phyloP scores from a whole-genome alignment of 2,888 invertebrate species.

The Plemyria rubiginata region DNA sequence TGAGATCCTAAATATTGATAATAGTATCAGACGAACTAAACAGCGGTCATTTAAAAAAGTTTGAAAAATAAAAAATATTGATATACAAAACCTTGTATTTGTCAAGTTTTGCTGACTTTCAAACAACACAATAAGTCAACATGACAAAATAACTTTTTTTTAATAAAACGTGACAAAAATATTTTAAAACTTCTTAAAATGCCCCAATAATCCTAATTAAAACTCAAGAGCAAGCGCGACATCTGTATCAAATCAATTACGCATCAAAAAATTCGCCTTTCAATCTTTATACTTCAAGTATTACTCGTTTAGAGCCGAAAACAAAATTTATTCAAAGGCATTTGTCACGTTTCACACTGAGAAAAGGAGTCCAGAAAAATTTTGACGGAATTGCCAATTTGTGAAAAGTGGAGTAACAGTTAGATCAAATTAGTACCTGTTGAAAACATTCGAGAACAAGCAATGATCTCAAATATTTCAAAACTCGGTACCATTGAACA shows the following conservation, averaged over 20 bases:
- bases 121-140: too few species aligned
- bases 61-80: too few species aligned
- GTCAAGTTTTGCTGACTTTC: too few species aligned
- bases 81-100: too few species aligned
- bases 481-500: slow-evolving; percentile 1
- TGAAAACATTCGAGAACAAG: slow-evolving; percentile 17
- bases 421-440: slow-evolving; percentile 36
- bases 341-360: slow-evolving; percentile 53
- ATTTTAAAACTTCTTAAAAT: not conserved
- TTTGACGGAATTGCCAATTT: slow-evolving; percentile 49
- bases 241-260: slow-evolving; percentile 51
- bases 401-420: slow-evolving; percentile 37
- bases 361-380: slow-evolving; percentile 50
- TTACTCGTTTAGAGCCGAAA: slow-evolving; percentile 39
- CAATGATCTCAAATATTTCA: slow-evolving; percentile 2
- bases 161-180: not conserved
- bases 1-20: too few species aligned
- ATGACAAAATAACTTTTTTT: too few species aligned
- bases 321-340: slow-evolving; percentile 52
- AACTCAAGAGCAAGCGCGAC: slow-evolving; percentile 41
- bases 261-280: slow-evolving; percentile 45
- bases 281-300: slow-evolving; percentile 47
- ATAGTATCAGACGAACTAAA: too few species aligned
- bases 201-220: slow-evolving; percentile 29
- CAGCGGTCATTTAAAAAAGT: too few species aligned